Conservation (phyloP, 1,140 invertebrate genomes). For the Drosophila albomicans region DNA sequence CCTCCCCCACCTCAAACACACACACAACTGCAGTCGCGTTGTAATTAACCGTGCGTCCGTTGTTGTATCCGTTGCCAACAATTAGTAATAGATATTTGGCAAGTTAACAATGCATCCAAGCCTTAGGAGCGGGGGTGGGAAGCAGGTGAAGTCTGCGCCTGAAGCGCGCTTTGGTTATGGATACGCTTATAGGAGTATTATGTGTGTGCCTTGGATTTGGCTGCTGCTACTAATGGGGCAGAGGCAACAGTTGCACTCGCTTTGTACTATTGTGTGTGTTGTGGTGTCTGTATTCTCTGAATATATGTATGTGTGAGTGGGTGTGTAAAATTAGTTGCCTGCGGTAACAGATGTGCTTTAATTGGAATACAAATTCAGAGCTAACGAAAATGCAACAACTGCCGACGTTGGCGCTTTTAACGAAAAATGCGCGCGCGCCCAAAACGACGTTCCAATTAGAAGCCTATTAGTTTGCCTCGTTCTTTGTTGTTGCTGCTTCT, state of each 20-base stretch:
- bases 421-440: constrained; percentile 4
- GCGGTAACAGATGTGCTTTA: constrained; percentile 72
- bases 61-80: constrained; percentile 43
- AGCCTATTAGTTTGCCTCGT: constrained; percentile 62
- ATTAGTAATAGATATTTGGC: constrained; percentile 59
- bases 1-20: too few species aligned
- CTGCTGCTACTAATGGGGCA: constrained; percentile 34
- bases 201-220: constrained; percentile 13
- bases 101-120: constrained; percentile 46
- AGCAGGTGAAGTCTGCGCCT: constrained; percentile 22
- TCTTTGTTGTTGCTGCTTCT: not conserved
- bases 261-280: constrained; percentile 1
- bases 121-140: not conserved
- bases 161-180: constrained; percentile 37
- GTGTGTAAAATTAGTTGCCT: constrained; percentile 69
- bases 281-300: constrained; percentile 29
- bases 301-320: constrained; percentile 37
- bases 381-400: constrained; percentile 31
- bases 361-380: constrained; percentile 66
- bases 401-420: constrained; percentile 12
- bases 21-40: constrained; percentile 4
- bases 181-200: constrained; percentile 39
- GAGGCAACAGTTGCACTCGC: constrained; percentile 13
- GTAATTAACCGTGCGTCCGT: constrained; percentile 54
- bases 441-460: constrained; percentile 62